Evolutionary conservation across 2,797 vertebrate species (phyloP), one percentile per base, ranked within the genome.

Genomic region (Sciurus vulgaris): DNA sequence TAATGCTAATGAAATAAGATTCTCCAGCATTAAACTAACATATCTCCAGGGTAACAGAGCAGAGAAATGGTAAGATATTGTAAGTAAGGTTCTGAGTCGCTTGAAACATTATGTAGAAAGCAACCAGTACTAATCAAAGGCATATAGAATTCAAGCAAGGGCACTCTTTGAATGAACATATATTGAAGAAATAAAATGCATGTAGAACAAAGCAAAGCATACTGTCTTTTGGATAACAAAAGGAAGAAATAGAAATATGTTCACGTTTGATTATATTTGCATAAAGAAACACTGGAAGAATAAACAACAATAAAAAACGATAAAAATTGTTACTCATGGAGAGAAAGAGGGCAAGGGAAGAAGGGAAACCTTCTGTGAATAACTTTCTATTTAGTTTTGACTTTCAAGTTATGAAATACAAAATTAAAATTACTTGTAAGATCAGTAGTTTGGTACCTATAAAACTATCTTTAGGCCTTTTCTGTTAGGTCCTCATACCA

Each of bases 41-140:
- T 88, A 61, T 94, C 94, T 91, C 96, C 94, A 93, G 88, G 87
- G 91, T 79, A 92, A 96, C 69, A 90, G 74, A 92, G 51, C 76
- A 92, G 70, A 97, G 77, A 95, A 61, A 47, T 86, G 81, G 67
- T 92, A 87, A n/a, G 44, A 77, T 88, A 41, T 85, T n/a, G 61
- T 91, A 92, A 93, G 81, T 56, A 81, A 93, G 67, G n/a, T 56
- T 81, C 84, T 56, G 47, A 96, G 86, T 41, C 56, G n/a, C 93
- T 83, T 93, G 76, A 94, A 93, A 84, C 61, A 79, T 73, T 69
- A 81, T 72, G 59, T 82, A 44, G 69, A 88, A 84, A 92, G 44
- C 59, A 89, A 89, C 65, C 49, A 95, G 81, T 51, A 93, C 77
- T 86, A 94, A 82, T 96, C 54, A 89, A 89, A 89, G 38, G 51